Base-by-base conservation (phyloP, 1,140 invertebrate species). In the Drosophila paulistorum region DNA sequence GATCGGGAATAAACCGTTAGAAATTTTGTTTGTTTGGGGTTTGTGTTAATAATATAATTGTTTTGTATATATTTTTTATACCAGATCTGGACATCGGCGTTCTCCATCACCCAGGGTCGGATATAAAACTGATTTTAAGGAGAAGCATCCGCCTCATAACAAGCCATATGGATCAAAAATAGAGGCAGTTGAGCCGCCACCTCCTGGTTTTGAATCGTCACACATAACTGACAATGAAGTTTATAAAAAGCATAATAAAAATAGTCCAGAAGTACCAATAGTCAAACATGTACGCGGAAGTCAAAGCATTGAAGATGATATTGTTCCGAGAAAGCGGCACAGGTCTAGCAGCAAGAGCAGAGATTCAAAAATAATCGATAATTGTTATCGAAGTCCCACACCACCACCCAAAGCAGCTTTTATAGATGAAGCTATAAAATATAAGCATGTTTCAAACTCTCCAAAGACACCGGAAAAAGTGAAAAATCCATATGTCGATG, bases 201-300 rank as follows among this genome's bases (percentile, higher is more conserved):
- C 84, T 6, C 84, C 84, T 7, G 84, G 84, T 0, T 87, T 87
- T 33, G 84, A 87, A 45, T 74, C 77, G 0, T 17, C 84, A 26
- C 84, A 70, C 51, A 39, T 80, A 51, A 13, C 61, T 14, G 84
- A 87, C 10, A 76, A 74, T 20, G 83, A 89, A 4, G 65, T 41
- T 1, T 74, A 84, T 14, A 68, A 65, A 42, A 58, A 64, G 42
- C 23, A 11, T 61, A 68, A 66, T 60, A 77, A 33, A 58, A 60
- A n/a, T 7, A 14, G 14, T 20, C 68, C 23, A 37, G 35, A 57
- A 26, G 59, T 55, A 30, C 35, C 51, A 23, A 64, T 35, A 30
- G 57, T 64, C 30, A 68, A 59, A 26, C 42, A 26, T 23, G 68
- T 63, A 13, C 55, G 68, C 5, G 42, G 13, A 7, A 60, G 61